Evolutionary conservation across 2,797 vertebrate species (phyloP), one percentile per base, ranked within the genome.

Genomic region (Neostethus bicornis): DNA sequence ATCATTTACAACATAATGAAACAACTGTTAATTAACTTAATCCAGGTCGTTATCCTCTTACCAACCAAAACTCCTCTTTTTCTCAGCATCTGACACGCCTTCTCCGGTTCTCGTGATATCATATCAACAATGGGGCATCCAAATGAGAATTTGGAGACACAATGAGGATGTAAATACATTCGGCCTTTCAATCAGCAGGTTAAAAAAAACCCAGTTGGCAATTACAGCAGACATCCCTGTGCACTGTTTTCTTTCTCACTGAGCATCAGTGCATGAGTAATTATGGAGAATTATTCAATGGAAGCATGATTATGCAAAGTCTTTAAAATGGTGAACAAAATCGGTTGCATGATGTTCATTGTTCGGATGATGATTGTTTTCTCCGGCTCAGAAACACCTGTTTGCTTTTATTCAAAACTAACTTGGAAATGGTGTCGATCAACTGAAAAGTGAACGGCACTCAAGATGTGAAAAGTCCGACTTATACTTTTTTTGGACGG

Each of bases 271-370:
- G 81, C 79, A 59, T 65, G 73, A 71, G 83, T 90, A 87, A 89
- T 91, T 91, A 91, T 86, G 87, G 78, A 86, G 73, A 90, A 79
- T 85, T 88, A 90, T 92, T 91, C 89, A 90, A 85, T 66, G 46
- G 82, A 67, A 82, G 79, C 79, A 61, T 86, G 86, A 90, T 90
- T 91, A 92, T 90, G 89, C 88, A 87, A 79, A 87, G 85, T 84
- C 81, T 79, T 82, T 88, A 70, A 87, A 90, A 88, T 83, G 86
- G 83, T 45, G 75, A 85, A 80, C 83, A 88, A 88, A n/a, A 88
- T 90, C 77, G 84, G 79, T 75, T 61, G 73, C 84, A 85, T 89
- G 87, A 79, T 80, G 51, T 79, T 85, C 82, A 87, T 88, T 92
- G 88, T 91, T 89, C 37, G 41, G 77, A 69, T 87, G 84, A 89